Evolutionary conservation across 2,797 vertebrate genomes (phyloP), one percentile per base, ranked within the genome.

Genomic region (Cryptoblepharus egeriae): DNA sequence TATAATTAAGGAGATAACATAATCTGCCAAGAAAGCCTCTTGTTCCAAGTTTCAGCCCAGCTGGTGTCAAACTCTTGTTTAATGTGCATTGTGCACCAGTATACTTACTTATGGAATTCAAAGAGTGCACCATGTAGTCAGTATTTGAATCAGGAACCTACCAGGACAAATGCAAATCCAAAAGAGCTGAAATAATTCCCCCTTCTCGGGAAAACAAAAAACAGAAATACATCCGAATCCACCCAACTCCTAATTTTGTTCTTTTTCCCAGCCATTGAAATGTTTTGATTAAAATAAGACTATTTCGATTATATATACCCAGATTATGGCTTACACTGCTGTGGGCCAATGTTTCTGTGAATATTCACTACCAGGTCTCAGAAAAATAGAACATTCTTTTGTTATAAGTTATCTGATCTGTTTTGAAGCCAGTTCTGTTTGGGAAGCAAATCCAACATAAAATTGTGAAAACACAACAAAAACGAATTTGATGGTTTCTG

Each of bases 381-480:
- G 57, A 58, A 24, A 58, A 58, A 13, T 24, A 24, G 22, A 5
- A 58, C 63, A 37, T n/a, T 28, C 58, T 63, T 39, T 37, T 78
- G 35, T n/a, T 71, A 30, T 45, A 78, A 57, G n/a, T 18, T 24
- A 24, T 73, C 75, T 8, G 6, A 39, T 57, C 26, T 65, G 32
- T 58, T 75, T 22, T 57, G 69, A 73, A 35, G 61, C 71, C 20
- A 32, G 52, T 63, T 28, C 61, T 42, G 58, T 57, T 49, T 73
- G 32, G 52, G 49, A 73, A 73, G 61, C 35, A 35, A 83, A 72
- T 72, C 75, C 75, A 61, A 37, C n/a, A 72, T 28, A 37, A 83
- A 72, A 78, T 26, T 57, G n/a, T 67, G 69, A 73, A 72, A 73
- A 58, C 60, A 71, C 77, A 77, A 65, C 24, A 39, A 71, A 78